Base-by-base conservation (phyloP, 2,888 invertebrate species). In the Gnatocerus cornutus region DNA sequence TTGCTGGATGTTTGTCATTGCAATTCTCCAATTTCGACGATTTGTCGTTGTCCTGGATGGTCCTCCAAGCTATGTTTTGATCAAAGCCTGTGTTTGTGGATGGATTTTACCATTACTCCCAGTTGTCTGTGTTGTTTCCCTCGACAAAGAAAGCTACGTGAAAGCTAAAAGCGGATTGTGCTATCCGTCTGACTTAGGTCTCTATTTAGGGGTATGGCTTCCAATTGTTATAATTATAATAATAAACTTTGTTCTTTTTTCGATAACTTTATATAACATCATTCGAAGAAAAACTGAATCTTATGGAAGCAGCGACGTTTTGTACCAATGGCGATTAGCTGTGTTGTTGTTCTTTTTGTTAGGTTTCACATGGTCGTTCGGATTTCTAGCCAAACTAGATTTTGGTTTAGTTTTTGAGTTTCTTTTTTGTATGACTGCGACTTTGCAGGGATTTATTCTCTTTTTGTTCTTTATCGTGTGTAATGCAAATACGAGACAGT, bases 1-100 rank as follows among this genome's bases (percentile, higher is more conserved):
- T 80, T 89, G 89, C 76, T 92, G 92, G 92, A 92, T 92, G 91
- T 81, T 92, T 41, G 89, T 92, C 1, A 90, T 91, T 53, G 91
- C 90, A 1, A 86, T 90, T 0, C 79, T 92, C 39, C 91, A 92
- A 56, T 92, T 92, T 77, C 86, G 90, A 58, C 85, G 90, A 41
- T 80, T 92, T 73, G 92, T 92, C 12, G 85, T 89, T 75, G 90
- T 91, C 2, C 87, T 91, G 48, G 88, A 88, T 0, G 86, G 88
- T 37, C 88, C 87, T 13, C 86, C 87, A 10, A 81, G 79, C 55
- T 76, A 76, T 52, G 72, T 81, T 29, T 53, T 81, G 89, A 78
- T 90, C 52, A 88, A 91, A 77, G 89, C 90, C 0, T 87, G 89
- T 4, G 84, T 90, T 0, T 89, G 90, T 73, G 89, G 90, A 1